phyloP scores from a whole-genome alignment of 2,113 vertebrate genomes.

The Paraplagusia blochii region DNA sequence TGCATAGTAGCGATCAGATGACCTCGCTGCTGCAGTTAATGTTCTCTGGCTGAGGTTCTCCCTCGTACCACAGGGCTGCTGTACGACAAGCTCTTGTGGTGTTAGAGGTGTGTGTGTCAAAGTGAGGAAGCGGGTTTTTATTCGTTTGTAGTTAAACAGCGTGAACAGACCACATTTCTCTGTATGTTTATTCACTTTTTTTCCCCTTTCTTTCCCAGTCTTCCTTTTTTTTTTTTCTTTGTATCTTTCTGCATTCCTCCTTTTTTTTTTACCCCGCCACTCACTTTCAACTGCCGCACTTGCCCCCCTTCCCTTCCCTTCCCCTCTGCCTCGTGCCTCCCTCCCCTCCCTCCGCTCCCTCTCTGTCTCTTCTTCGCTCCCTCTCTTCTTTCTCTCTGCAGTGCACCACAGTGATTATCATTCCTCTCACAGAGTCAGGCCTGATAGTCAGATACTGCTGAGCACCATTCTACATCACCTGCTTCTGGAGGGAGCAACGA shows the following conservation, averaged over 20 bases:
- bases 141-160: slow-evolving; percentile 11
- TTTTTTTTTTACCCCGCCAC: slow-evolving; percentile 28
- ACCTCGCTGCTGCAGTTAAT: slow-evolving; percentile 78
- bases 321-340: slow-evolving; percentile 50
- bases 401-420: slow-evolving; percentile 77
- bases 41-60: slow-evolving; percentile 66
- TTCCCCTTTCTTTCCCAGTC: slow-evolving; percentile 20
- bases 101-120: slow-evolving; percentile 23
- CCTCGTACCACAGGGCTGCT: slow-evolving; percentile 53
- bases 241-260: slow-evolving; percentile 18
- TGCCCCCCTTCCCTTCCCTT: slow-evolving; percentile 58
- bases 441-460: slow-evolving; percentile 78
- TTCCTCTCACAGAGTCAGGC: slow-evolving; percentile 77
- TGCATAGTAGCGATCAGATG: slow-evolving; percentile 73
- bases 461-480: slow-evolving; percentile 75
- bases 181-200: too few relatives aligned
- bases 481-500: slow-evolving; percentile 62
- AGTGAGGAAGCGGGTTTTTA: not conserved
- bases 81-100: slow-evolving; percentile 61
- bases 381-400: slow-evolving; percentile 67
- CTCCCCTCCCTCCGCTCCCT: slow-evolving; percentile 49
- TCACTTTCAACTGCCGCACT: slow-evolving; percentile 53
- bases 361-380: slow-evolving; percentile 28
- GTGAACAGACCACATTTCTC: slow-evolving; percentile 25
- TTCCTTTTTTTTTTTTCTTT: slow-evolving; percentile 16